A percentile compares a stretch with the other conserved stretches of the same genome.
These are phyloP conservation scores for Cyaniris semiargus DNA, from an alignment of 2,888 invertebrate genomes.

Conservation along the genomic window DNA sequence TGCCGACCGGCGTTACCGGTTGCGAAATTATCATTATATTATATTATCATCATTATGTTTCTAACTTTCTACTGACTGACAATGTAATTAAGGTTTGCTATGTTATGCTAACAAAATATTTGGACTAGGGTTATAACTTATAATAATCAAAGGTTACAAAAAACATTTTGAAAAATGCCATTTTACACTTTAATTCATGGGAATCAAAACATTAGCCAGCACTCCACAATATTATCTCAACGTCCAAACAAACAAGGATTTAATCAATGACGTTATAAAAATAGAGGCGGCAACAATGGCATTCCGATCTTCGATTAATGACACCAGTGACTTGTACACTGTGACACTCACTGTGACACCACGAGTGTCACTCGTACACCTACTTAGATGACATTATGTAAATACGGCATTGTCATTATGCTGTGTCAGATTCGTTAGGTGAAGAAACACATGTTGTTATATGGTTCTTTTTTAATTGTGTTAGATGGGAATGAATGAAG, in stretches of 20 bases:
- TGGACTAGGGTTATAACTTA: too few species aligned
- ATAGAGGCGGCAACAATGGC: constrained; percentile 70
- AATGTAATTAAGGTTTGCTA: too few species aligned
- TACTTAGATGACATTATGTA: constrained; percentile 80
- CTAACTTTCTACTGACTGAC: too few species aligned
- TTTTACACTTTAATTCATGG: too few species aligned
- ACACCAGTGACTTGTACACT: constrained; percentile 37
- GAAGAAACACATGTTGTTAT: constrained; percentile 81
- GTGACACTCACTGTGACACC: constrained; percentile 23
- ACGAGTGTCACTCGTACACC: constrained; percentile 72
- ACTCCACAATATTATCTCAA: constrained; percentile 10
- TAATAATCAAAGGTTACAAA: too few species aligned
- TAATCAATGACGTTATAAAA: constrained; percentile 63
- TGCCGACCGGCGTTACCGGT: too few species aligned
- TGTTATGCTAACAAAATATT: too few species aligned
- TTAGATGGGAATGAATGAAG: constrained; percentile 37
- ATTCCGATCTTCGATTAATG: constrained; percentile 78
- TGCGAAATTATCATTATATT: too few species aligned
- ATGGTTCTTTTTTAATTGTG: constrained; percentile 55
- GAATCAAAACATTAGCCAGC: background rate
- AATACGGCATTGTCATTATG: constrained; percentile 77
- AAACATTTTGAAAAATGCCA: too few species aligned
- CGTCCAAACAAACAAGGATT: constrained; percentile 34
- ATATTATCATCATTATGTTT: too few species aligned
- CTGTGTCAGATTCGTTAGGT: constrained; percentile 78